phyloP scores from a whole-genome alignment of 30 jellyfish, hydroid and myxozoan species.

The Aurelia coerulea region DNA sequence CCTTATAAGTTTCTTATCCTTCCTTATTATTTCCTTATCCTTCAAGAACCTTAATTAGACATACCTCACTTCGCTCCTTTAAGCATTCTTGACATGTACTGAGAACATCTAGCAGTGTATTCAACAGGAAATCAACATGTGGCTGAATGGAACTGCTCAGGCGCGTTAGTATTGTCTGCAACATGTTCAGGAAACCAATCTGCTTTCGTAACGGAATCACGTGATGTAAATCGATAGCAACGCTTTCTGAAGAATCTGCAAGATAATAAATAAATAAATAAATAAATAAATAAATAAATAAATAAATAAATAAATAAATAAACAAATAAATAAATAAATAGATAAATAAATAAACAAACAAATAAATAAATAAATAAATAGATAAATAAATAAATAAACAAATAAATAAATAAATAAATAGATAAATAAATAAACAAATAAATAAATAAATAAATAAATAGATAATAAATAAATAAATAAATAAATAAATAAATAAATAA shows the following conservation, averaged over 20 bases:
- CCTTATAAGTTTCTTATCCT: too few relatives aligned
- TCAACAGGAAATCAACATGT: slow-evolving; percentile 50
- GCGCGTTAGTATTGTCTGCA: slow-evolving; percentile 68
- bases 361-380: background rate
- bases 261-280: too few relatives aligned
- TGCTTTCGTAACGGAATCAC: slow-evolving; percentile 85
- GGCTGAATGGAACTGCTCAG: slow-evolving; percentile 45
- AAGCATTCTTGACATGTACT: slow-evolving; percentile 57
- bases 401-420: background rate
- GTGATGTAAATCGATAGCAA: slow-evolving; percentile 31
- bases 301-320: too few relatives aligned
- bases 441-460: background rate
- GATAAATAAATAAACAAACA: too few relatives aligned
- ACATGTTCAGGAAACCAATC: slow-evolving; percentile 82
- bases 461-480: too few relatives aligned
- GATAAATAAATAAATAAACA: too few relatives aligned
- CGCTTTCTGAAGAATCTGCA: slow-evolving; percentile 1
- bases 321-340: background rate
- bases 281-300: background rate
- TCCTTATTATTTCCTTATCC: too few relatives aligned
- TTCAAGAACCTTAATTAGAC: background rate
- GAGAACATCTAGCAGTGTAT: slow-evolving; percentile 53
- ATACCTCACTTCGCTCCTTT: slow-evolving; percentile 63
- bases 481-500: background rate
- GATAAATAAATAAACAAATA: too few relatives aligned